A percentile compares a stretch with the other conserved stretches of the same genome.
phyloP scores from a whole-genome alignment of 2,113 vertebrate genomes.

The Paraplagusia blochii region DNA sequence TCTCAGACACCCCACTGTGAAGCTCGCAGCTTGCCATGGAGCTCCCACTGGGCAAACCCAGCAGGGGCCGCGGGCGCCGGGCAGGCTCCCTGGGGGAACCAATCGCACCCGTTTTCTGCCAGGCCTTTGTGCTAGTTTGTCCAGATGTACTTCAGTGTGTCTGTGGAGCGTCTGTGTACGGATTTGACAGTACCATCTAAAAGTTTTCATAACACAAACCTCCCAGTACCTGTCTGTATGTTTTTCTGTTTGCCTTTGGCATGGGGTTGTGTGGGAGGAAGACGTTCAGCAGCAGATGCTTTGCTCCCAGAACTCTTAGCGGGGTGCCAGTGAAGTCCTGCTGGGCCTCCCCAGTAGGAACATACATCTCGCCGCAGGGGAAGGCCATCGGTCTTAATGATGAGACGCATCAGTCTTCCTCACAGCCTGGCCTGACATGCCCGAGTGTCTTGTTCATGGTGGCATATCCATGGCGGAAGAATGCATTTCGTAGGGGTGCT shows the following conservation, averaged over 20 bases:
- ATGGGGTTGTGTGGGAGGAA: constrained; percentile 31
- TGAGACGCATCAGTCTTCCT: constrained; percentile 66
- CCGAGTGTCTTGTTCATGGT: constrained; percentile 65
- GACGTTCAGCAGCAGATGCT: constrained; percentile 65
- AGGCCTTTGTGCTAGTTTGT: constrained; percentile 50
- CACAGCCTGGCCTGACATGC: constrained; percentile 60
- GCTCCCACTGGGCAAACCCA: constrained; percentile 69
- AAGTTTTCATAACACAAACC: constrained; percentile 10
- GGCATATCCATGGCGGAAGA: constrained; percentile 62
- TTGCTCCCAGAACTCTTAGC: constrained; percentile 71
- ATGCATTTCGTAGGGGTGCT: constrained; percentile 64
- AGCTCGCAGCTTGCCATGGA: constrained; percentile 38
- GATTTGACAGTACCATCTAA: constrained; percentile 13
- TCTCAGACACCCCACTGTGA: constrained; percentile 66
- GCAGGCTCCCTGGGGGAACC: constrained; percentile 45
- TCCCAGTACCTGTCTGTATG: constrained; percentile 12
- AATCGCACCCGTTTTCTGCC: constrained; percentile 50
- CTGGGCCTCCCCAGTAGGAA: constrained; percentile 61
- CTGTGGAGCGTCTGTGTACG: not conserved
- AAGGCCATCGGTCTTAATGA: constrained; percentile 52
- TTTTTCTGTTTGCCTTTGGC: constrained; percentile 7
- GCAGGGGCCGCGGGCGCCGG: constrained; percentile 49
- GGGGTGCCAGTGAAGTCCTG: constrained; percentile 65
- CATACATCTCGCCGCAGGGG: constrained; percentile 60
- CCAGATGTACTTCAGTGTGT: constrained; percentile 18